phyloP scores from a whole-genome alignment of 2,797 vertebrate species.

The Triplophysa bombifrons region DNA sequence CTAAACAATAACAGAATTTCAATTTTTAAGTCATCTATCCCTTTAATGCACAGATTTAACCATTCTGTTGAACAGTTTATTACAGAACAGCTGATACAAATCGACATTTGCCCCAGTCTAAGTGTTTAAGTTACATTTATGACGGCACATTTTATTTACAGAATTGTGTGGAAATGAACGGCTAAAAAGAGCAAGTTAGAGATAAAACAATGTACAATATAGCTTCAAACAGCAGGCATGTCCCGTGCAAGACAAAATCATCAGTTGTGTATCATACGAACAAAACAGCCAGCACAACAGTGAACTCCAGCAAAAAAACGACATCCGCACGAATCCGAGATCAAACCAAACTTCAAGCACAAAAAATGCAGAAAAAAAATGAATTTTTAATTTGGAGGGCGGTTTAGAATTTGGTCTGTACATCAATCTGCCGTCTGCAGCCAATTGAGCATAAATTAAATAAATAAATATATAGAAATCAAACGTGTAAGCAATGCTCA shows the following conservation, averaged over 20 bases:
- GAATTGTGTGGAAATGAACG: slow-evolving; percentile 37
- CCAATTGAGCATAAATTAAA: slow-evolving; percentile 45
- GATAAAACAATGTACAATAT: slow-evolving; percentile 23
- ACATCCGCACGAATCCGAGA: slow-evolving; percentile 1
- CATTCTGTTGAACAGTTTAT: slow-evolving; percentile 22
- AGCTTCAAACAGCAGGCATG: slow-evolving; percentile 28
- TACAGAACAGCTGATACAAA: slow-evolving; percentile 31
- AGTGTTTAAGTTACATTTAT: slow-evolving; percentile 30
- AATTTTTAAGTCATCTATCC: neutral
- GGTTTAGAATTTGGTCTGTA: slow-evolving; percentile 49
- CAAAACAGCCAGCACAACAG: slow-evolving; percentile 21
- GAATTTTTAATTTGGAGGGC: neutral
- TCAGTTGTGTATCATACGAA: slow-evolving; percentile 28
- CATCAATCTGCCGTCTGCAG: slow-evolving; percentile 29
- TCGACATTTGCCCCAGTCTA: slow-evolving; percentile 9
- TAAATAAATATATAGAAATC: slow-evolving; percentile 55
- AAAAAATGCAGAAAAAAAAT: neutral
- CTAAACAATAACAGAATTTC: neutral
- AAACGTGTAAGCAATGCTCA: slow-evolving; percentile 3
- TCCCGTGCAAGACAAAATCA: slow-evolving; percentile 27
- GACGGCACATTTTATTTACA: slow-evolving; percentile 36
- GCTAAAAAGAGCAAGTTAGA: slow-evolving; percentile 33
- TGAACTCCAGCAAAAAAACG: slow-evolving; percentile 30
- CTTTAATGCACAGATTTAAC: neutral
- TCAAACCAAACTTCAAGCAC: neutral